These are phyloP conservation scores for Aphis gossypii DNA, from an alignment of 1,140 invertebrate species.

Conservation along the genomic window DNA sequence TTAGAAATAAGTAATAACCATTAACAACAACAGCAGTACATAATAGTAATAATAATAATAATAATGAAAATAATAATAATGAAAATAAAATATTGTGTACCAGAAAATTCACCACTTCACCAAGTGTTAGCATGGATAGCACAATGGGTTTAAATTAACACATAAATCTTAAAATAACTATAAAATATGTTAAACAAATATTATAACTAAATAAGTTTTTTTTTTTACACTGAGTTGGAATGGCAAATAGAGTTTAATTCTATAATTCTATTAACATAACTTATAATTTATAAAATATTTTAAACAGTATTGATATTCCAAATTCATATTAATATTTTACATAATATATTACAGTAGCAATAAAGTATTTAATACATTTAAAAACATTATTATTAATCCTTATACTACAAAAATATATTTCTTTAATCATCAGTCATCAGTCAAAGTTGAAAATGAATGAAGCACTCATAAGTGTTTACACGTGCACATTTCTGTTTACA, in stretches of 20 bases:
- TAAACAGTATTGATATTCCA: neutral
- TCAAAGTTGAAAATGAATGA: slow-evolving; percentile 2
- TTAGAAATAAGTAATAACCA: neutral
- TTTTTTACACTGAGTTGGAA: slow-evolving; percentile 15
- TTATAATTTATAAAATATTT: neutral
- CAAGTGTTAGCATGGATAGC: neutral
- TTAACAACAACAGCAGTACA: neutral
- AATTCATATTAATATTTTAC: neutral
- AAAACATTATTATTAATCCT: neutral
- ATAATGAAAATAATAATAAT: slow-evolving; percentile 4
- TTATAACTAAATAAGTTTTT: neutral
- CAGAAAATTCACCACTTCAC: neutral
- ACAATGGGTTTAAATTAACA: neutral
- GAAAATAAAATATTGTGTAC: neutral
- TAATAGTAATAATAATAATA: neutral
- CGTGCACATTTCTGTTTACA: neutral
- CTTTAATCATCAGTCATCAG: neutral
- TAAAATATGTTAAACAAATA: slow-evolving; percentile 24
- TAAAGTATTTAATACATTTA: neutral
- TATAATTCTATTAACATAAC: neutral
- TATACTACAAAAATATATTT: neutral
- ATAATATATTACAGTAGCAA: slow-evolving; percentile 27
- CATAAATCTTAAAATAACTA: neutral
- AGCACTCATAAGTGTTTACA: neutral
- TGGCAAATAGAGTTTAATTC: neutral